Percentiles rank a stretch among this genome's conserved stretches.
Conservation (phyloP, 2,113 vertebrate genomes). For the Pterocles orientalis region DNA sequence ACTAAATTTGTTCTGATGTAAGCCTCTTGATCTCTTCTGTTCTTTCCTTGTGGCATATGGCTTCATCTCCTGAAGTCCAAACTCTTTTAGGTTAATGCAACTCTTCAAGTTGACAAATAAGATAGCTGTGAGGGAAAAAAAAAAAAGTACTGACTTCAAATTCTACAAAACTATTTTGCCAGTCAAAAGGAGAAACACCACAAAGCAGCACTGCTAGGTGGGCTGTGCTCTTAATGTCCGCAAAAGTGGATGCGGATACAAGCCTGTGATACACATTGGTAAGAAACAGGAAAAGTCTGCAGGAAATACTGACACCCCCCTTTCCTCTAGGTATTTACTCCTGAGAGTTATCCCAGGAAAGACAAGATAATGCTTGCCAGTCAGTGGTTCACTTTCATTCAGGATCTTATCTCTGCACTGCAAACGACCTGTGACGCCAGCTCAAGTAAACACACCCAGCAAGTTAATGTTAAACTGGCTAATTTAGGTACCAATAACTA, state of each 20-base stretch:
- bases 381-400: constrained; percentile 51
- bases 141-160: background rate
- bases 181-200: background rate
- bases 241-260: background rate
- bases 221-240: background rate
- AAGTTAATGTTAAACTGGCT: background rate
- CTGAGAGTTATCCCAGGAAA: background rate
- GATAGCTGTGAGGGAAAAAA: background rate
- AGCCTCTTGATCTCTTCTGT: background rate
- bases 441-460: background rate
- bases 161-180: background rate
- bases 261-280: background rate
- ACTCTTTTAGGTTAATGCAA: background rate
- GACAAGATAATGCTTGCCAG: background rate
- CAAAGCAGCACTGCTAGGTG: accelerated
- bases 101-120: background rate
- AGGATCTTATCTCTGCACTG: constrained; percentile 51
- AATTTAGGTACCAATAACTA: background rate
- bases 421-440: background rate
- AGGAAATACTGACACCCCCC: background rate
- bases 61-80: background rate
- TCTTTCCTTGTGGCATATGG: background rate
- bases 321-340: constrained; percentile 13
- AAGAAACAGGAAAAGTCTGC: background rate
- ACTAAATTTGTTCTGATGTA: background rate